These are phyloP conservation scores for Picathartes gymnocephalus DNA, from an alignment of 2,113 vertebrate species.

Conservation along the genomic window DNA sequence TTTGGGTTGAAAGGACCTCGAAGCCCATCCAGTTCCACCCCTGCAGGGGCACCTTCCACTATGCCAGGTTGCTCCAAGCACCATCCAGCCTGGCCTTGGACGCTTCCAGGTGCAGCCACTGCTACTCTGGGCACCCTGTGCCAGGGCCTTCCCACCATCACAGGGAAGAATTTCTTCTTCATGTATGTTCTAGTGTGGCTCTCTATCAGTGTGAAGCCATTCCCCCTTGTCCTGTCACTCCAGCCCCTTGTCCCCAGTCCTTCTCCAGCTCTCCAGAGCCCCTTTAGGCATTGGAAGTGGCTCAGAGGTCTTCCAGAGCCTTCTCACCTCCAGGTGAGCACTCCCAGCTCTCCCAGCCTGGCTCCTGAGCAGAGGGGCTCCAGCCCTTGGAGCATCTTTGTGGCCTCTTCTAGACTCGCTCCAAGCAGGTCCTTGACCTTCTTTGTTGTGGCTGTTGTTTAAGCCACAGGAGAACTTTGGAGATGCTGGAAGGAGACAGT, in stretches of 20 bases:
- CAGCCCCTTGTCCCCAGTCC: neutral
- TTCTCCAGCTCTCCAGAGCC: neutral
- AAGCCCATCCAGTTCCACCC: rapidly evolving
- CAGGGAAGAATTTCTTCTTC: neutral
- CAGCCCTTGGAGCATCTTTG: neutral
- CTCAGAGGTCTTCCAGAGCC: neutral
- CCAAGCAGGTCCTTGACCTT: neutral
- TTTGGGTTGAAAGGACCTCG: neutral
- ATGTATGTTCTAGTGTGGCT: rapidly evolving
- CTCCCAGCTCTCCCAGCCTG: neutral
- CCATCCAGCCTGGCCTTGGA: rapidly evolving
- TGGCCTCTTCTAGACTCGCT: neutral
- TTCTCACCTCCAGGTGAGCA: neutral
- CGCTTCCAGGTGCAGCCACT: neutral
- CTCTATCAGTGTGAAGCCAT: neutral
- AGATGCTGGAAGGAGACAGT: neutral
- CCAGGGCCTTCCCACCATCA: rapidly evolving
- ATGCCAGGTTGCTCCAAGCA: rapidly evolving
- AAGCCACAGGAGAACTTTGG: neutral
- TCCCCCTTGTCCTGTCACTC: neutral
- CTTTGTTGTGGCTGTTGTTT: neutral
- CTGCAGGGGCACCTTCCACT: neutral
- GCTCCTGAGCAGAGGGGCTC: neutral
- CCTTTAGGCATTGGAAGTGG: rapidly evolving
- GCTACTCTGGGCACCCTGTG: neutral